Percentiles rank a stretch among this genome's conserved stretches.
phyloP scores from a whole-genome alignment of 1,140 invertebrate species.

The Agrilus planipennis region DNA sequence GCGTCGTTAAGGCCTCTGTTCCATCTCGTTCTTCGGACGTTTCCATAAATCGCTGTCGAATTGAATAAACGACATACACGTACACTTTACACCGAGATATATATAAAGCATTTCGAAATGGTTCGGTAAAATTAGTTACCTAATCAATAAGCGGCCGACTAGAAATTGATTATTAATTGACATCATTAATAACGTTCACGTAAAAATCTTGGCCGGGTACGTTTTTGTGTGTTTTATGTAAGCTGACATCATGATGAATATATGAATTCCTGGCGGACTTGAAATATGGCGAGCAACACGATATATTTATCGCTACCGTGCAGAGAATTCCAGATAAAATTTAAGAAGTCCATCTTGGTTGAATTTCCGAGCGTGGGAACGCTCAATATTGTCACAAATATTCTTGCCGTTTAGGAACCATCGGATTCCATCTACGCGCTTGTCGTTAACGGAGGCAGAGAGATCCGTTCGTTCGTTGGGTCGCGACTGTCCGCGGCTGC shows the following conservation, averaged over 20 bases:
- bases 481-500: no score
- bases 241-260: slow-evolving; percentile 11
- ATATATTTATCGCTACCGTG: slow-evolving; percentile 19
- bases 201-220: no score
- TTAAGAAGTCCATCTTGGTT: slow-evolving; percentile 12
- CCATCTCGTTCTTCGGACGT: no score
- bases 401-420: slow-evolving; percentile 20
- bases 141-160: no score
- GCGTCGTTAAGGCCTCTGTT: no score
- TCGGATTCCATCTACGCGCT: slow-evolving; percentile 22
- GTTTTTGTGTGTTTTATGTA: slow-evolving; percentile 9
- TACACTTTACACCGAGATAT: no score
- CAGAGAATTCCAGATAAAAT: slow-evolving; percentile 16
- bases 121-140: no score
- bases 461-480: slow-evolving; percentile 9
- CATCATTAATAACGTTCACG: no score
- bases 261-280: slow-evolving; percentile 15
- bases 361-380: slow-evolving; percentile 24
- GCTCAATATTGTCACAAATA: slow-evolving; percentile 28
- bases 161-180: no score
- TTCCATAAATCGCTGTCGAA: no score
- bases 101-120: no score
- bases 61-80: no score
- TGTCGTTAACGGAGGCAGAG: slow-evolving; percentile 19
- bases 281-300: slow-evolving; percentile 12